phyloP scores from a whole-genome alignment of 2,888 invertebrate species.

The Nomada hirtipes region DNA sequence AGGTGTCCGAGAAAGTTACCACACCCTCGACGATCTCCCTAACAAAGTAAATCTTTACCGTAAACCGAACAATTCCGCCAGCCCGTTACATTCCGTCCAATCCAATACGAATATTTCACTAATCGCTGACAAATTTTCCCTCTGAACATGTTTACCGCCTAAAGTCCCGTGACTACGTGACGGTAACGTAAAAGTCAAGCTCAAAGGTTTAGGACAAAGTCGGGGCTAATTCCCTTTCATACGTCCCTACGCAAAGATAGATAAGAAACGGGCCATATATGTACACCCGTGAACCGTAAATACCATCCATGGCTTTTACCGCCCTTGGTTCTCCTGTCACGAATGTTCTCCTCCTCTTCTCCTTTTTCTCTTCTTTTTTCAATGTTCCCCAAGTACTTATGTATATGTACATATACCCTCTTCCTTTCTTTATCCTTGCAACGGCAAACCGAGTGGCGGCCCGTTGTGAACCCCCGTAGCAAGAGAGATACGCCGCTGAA shows the following conservation, averaged over 20 bases:
- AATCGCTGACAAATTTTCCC: slow-evolving; percentile 27
- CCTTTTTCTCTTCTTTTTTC: slow-evolving; percentile 12
- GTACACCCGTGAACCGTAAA: slow-evolving; percentile 43
- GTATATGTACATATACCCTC: not conserved
- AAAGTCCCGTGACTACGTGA: slow-evolving; percentile 33
- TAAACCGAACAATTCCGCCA: not conserved
- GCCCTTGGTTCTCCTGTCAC: not conserved
- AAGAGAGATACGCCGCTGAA: slow-evolving; percentile 19
- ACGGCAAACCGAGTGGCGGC: not conserved
- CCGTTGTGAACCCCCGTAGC: slow-evolving; percentile 19
- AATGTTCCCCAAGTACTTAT: slow-evolving; percentile 4
- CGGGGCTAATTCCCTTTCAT: slow-evolving; percentile 52
- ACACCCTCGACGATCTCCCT: slow-evolving; percentile 3
- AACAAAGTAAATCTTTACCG: not conserved
- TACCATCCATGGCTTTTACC: slow-evolving; percentile 25
- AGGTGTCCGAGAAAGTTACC: not conserved
- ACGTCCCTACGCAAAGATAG: slow-evolving; percentile 42
- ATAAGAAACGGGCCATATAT: slow-evolving; percentile 40
- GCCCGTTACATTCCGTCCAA: not conserved
- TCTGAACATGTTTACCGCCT: slow-evolving; percentile 15
- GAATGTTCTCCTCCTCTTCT: not conserved
- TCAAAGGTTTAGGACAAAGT: slow-evolving; percentile 48
- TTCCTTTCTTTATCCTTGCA: slow-evolving; percentile 33
- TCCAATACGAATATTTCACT: not conserved
- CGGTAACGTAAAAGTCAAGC: slow-evolving; percentile 28